Conservation (phyloP, 1,140 invertebrate genomes). For the Scaptodrosophila lebanonensis region DNA sequence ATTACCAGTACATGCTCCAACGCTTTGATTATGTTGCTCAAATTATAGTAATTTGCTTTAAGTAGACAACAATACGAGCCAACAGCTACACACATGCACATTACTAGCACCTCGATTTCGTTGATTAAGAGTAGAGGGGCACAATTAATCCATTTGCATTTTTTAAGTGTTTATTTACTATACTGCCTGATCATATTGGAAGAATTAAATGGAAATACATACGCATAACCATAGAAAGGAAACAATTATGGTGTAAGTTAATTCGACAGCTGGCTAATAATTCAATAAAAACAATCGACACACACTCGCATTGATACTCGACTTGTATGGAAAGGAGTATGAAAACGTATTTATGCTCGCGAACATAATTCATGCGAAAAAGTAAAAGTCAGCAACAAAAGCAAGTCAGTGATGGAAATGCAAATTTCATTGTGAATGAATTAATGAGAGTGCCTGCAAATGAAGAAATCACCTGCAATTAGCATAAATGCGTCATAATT, state of each 20-base stretch:
- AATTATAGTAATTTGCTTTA: slow-evolving; percentile 68
- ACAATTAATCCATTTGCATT: no score
- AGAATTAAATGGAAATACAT: no score
- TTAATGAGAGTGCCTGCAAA: slow-evolving; percentile 36
- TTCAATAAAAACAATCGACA: not conserved
- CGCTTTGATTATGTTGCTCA: slow-evolving; percentile 61
- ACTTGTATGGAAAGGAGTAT: no score
- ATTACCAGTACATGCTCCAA: slow-evolving; percentile 40
- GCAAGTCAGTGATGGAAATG: slow-evolving; percentile 49
- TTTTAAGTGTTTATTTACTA: no score
- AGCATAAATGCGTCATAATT: slow-evolving; percentile 63
- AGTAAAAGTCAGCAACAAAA: slow-evolving; percentile 63
- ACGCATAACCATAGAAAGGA: no score
- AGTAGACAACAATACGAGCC: slow-evolving; percentile 43
- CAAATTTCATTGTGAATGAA: slow-evolving; percentile 64
- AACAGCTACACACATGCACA: slow-evolving; percentile 3
- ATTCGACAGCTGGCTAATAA: not conserved
- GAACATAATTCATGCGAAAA: slow-evolving; percentile 21
- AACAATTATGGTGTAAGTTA: no score
- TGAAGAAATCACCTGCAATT: slow-evolving; percentile 61
- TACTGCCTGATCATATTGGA: no score
- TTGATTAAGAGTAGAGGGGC: no score
- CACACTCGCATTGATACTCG: no score
- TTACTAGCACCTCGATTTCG: no score
- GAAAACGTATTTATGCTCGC: no score